Conservation (phyloP, 2,888 invertebrate species). For the Drosophila birchii region DNA sequence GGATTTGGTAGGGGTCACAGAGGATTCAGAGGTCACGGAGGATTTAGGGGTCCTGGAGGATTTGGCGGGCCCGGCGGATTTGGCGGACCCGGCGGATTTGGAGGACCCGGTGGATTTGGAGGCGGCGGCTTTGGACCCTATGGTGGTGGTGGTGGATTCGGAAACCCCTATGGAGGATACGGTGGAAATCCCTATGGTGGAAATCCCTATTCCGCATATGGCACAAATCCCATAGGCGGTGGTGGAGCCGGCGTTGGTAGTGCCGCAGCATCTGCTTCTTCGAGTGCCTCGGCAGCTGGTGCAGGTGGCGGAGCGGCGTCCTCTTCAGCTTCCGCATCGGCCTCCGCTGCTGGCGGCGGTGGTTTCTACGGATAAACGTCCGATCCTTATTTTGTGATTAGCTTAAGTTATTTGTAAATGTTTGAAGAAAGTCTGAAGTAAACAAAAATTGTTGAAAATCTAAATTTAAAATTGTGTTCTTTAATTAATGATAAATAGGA, state of each 20-base stretch:
- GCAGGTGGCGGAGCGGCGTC: conserved; percentile 39
- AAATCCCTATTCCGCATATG: conserved; percentile 8
- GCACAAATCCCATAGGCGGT: conserved; percentile 26
- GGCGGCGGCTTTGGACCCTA: conserved; percentile 11
- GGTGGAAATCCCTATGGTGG: conserved; percentile 2
- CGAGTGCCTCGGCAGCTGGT: conserved; percentile 32
- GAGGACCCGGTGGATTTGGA: background rate
- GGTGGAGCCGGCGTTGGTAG: conserved; percentile 17
- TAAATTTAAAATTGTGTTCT: background rate
- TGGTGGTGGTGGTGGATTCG: conserved; percentile 27
- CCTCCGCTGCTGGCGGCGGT: conserved; percentile 14
- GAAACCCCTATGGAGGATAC: conserved; percentile 17
- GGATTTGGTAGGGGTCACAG: conserved; percentile 31
- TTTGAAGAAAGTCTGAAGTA: conserved; percentile 46
- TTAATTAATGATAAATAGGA: background rate
- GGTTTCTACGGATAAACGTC: conserved; percentile 21
- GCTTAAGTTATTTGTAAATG: conserved; percentile 25
- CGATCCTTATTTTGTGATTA: background rate
- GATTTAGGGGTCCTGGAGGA: conserved; percentile 22
- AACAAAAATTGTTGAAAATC: conserved; percentile 2
- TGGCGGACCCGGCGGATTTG: conserved; percentile 4
- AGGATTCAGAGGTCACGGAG: conserved; percentile 2
- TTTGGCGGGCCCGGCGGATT: conserved; percentile 20
- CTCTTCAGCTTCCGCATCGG: conserved; percentile 29
- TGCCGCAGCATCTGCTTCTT: conserved; percentile 30